These are phyloP conservation scores for Recurvirostra avosetta DNA, from an alignment of 2,113 vertebrate species.

Conservation along the genomic window DNA sequence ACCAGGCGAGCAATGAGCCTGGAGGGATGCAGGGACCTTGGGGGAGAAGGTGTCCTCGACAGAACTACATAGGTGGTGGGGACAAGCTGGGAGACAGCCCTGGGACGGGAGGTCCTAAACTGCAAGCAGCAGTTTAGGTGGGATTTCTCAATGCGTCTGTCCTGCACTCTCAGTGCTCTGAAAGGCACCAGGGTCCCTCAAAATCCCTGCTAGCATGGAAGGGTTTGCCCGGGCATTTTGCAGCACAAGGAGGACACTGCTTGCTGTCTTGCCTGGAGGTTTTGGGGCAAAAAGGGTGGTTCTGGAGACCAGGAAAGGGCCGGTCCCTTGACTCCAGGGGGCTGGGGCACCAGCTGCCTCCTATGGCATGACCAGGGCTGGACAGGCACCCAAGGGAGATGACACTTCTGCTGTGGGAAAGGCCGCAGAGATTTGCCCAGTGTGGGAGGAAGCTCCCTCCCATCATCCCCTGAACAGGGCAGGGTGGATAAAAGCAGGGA, in stretches of 20 bases:
- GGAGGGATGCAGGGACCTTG: neutral
- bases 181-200: neutral
- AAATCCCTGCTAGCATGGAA: rapidly evolving
- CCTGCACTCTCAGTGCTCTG: rapidly evolving
- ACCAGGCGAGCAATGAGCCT: rapidly evolving
- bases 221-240: neutral
- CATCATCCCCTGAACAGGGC: neutral
- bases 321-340: neutral
- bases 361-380: neutral
- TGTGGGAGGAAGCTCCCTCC: neutral
- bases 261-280: neutral
- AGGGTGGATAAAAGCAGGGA: neutral
- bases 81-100: neutral
- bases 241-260: neutral
- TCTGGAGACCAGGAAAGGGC: neutral
- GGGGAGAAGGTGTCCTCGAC: neutral
- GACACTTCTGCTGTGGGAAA: neutral
- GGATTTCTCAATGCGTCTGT: neutral
- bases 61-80: neutral
- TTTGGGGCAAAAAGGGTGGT: neutral
- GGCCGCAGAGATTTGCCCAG: neutral
- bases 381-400: neutral
- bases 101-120: neutral
- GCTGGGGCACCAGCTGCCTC: rapidly evolving
- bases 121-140: neutral